Conservation (phyloP, 2,113 vertebrate species). For the Toxostoma redivivum region DNA sequence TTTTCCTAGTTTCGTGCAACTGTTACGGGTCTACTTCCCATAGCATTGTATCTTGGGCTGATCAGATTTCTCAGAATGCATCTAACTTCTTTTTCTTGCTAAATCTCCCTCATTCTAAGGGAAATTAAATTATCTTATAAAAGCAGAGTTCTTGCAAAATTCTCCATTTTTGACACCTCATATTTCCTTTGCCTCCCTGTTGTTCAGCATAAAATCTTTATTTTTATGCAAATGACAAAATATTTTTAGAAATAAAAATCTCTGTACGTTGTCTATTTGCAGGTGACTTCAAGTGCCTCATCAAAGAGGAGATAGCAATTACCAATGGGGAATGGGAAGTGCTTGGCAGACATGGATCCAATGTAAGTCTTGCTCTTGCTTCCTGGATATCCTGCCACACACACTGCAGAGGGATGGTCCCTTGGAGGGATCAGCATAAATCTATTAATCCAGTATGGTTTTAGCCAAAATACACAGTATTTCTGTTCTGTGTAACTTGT, state of each 20-base stretch:
- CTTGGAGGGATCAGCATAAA: neutral
- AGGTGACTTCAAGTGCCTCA: conserved; percentile 81
- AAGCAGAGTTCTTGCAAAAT: neutral
- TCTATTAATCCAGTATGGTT: neutral
- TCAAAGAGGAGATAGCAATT: conserved; percentile 78
- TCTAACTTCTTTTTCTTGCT: neutral
- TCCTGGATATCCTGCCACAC: neutral
- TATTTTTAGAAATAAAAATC: neutral
- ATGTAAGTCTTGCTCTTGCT: conserved; percentile 63
- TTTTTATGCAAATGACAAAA: neutral
- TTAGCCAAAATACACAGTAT: neutral
- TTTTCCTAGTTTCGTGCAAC: neutral
- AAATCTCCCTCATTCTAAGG: neutral
- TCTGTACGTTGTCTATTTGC: neutral
- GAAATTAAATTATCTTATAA: neutral
- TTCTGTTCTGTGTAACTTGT: neutral
- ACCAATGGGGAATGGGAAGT: conserved; percentile 85
- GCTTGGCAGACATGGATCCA: conserved; percentile 81
- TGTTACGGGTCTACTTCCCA: neutral
- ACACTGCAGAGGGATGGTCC: neutral
- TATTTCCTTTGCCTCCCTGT: neutral
- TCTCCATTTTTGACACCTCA: neutral
- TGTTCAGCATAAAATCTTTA: neutral
- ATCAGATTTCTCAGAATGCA: neutral
- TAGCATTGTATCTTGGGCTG: neutral